Evolutionary conservation across 1,140 invertebrate genomes (phyloP).

Genomic region (Samia ricini): DNA sequence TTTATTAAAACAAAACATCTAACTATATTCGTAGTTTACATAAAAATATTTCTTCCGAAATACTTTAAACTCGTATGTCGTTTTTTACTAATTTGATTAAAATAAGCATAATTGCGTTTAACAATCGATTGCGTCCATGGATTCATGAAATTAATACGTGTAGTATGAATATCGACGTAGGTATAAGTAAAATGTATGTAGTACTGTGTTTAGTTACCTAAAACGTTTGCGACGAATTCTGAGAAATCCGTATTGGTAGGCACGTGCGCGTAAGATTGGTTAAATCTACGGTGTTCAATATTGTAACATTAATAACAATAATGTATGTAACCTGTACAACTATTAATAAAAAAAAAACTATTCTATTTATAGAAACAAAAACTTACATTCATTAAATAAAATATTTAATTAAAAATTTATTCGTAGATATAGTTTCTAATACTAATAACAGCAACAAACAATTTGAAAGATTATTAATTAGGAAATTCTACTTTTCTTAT

Average conservation of each 20-base stretch:
- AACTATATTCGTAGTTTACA: background rate
- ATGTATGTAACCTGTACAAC: no score
- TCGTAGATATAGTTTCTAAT: no score
- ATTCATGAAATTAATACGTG: background rate
- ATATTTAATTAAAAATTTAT: no score
- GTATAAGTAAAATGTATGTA: conserved; percentile 3
- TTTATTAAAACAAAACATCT: background rate
- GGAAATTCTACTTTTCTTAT: no score
- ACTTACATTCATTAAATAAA: no score
- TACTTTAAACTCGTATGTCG: background rate
- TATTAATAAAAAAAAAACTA: no score
- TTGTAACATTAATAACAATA: conserved; percentile 51
- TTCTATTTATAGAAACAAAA: no score
- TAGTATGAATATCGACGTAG: background rate
- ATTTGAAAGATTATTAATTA: no score
- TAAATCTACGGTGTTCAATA: conserved; percentile 38
- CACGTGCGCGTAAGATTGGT: conserved; percentile 60
- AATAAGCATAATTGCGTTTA: background rate
- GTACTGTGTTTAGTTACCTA: conserved; percentile 34
- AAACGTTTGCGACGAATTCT: conserved; percentile 45
- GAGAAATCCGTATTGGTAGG: conserved; percentile 60
- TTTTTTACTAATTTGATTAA: background rate
- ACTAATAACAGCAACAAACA: no score
- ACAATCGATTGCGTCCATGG: background rate
- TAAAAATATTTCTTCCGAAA: background rate